Evolutionary conservation across 2,888 invertebrate species (phyloP), one percentile per base, ranked within the genome.

Genomic region (Cryptocephalus moraei): DNA sequence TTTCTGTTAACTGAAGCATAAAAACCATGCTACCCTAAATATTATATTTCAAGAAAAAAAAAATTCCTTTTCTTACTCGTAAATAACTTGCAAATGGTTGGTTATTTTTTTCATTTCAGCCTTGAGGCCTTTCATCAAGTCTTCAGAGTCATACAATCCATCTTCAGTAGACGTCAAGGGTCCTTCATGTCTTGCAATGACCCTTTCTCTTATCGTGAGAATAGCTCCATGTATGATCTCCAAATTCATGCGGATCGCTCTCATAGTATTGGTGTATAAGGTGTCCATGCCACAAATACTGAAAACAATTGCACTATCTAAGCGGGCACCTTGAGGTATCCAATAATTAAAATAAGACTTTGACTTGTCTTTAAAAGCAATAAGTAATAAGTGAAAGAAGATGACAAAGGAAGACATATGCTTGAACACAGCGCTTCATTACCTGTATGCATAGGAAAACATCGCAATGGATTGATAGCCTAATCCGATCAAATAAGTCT

Each of bases 181-280:
- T 10, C 32, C 41, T 14, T 52, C 39, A n/a, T 42, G 51, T 36
- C 50, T 41, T 42, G 13, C 39, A 9, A 50, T 36, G 32, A 57
- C 54, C 47, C 64, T 54, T 41, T 51, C 49, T 36, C 51, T 47
- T 39, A 63, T 54, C 2, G 62, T 64, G 32, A 55, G 44, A 50
- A 68, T 67, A 9, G 67, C 66, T 11, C 63, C 66, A 54, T 66
- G 66, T 11, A 68, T 56, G 32, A 67, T 59, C 9, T 55, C 50
- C 43, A 69, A 55, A 53, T 67, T 62, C 12, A 59, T 60, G 2
- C 59, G 63, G 32, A 64, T 57, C 44, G 62, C 62, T 51, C 67
- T 69, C 58, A 69, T 61, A 8, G 67, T 60, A 48, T 67, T 66
- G 63, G 67, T 66, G 48, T 66, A 66, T 22, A 67, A 45, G 1